Percentiles rank a stretch among this genome's conserved stretches.
These are phyloP conservation scores for Acanthaster planci DNA, from an alignment of 35 echinoderm and acorn worm species.

Conservation along the genomic window DNA sequence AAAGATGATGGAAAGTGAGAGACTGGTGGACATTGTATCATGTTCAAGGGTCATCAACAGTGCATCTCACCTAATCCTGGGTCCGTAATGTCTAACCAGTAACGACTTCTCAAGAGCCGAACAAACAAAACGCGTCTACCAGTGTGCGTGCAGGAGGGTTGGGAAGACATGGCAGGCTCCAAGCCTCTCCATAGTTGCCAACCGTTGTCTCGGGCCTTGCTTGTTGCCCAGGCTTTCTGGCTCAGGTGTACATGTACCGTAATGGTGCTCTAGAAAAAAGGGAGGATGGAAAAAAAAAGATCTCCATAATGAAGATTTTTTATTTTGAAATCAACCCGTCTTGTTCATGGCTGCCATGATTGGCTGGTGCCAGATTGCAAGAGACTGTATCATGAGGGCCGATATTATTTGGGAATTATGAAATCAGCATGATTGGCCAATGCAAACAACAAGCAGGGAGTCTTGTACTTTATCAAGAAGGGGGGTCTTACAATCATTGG, in stretches of 20 bases:
- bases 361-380: conserved; percentile 30
- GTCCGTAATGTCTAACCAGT: conserved; percentile 33
- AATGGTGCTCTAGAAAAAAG: background rate
- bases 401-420: conserved; percentile 25
- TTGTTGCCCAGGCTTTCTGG: conserved; percentile 21
- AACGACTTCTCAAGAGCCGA: conserved; percentile 28
- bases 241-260: background rate
- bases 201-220: conserved; percentile 20
- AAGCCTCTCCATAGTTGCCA: conserved; percentile 28
- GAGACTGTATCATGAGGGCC: conserved; percentile 1
- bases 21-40: conserved; percentile 31
- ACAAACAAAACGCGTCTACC: conserved; percentile 24
- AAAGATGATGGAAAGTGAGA: background rate
- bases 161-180: conserved; percentile 11
- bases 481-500: background rate
- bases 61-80: conserved; percentile 32
- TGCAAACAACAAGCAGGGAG: background rate
- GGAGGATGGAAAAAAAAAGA: too few species aligned
- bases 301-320: background rate
- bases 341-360: background rate
- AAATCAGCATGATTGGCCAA: conserved; percentile 7
- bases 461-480: conserved; percentile 3
- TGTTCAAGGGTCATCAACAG: conserved; percentile 31
- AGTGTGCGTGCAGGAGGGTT: conserved; percentile 16
- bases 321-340: conserved; percentile 18